A percentile compares a stretch with the other conserved stretches of the same genome.
These are phyloP conservation scores for Rhopalosiphum nymphaeae DNA, from an alignment of 2,888 invertebrate genomes.

Conservation along the genomic window DNA sequence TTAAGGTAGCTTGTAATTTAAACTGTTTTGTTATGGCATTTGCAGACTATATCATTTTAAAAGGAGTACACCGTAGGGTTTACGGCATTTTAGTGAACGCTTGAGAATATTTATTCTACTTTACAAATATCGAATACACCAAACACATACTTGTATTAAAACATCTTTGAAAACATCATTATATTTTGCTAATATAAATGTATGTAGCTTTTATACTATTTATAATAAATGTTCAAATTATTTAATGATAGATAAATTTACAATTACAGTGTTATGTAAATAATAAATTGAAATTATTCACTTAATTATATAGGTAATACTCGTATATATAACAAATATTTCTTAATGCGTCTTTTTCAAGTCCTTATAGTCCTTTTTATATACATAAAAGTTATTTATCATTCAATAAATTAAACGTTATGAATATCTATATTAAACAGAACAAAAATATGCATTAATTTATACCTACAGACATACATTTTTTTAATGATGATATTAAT, in stretches of 20 bases:
- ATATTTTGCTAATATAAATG: not conserved
- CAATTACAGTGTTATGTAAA: not conserved
- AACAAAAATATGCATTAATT: not conserved
- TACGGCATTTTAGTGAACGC: not conserved
- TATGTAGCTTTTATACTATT: not conserved
- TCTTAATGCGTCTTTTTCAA: not conserved
- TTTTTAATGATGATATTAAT: not conserved
- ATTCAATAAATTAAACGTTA: not conserved
- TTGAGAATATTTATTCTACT: not conserved
- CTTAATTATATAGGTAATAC: not conserved
- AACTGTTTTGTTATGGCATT: not conserved
- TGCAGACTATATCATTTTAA: not conserved
- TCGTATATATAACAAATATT: not conserved
- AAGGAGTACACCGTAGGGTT: not conserved
- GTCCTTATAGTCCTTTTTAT: not conserved
- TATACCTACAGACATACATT: not conserved
- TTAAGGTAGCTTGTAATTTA: not conserved
- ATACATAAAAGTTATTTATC: not conserved
- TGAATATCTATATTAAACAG: not conserved
- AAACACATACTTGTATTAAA: not conserved
- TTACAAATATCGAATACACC: not conserved
- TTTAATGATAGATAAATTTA: not conserved
- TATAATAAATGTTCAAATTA: not conserved
- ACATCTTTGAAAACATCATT: not conserved
- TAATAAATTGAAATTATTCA: not conserved